Base-by-base conservation (phyloP, 2,797 vertebrate species). In the Acipenser ruthenus region DNA sequence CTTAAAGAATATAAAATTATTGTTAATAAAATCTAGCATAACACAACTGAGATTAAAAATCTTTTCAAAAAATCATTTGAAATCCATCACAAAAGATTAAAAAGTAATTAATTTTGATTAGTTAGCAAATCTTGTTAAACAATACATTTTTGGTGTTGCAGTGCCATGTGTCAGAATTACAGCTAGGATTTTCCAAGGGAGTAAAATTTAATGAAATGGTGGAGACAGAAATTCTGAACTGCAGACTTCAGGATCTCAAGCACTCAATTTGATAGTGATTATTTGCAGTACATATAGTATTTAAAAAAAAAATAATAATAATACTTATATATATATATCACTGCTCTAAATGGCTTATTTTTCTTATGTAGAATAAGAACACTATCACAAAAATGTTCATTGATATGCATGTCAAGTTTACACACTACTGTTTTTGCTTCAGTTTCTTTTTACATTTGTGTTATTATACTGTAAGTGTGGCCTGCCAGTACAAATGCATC, bases 91-190 rank as follows among this genome's bases (percentile, higher is more conserved):
- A 71, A 73, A 67, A 70, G 72, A 71, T 75, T 79, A 64, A 67
- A 77, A 81, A 77, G 73, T 80, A 71, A 71, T 75, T 83, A 1
- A 18, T 18, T 83, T 82, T 79, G 78, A 76, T 76, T 83, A 80
- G 78, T 80, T 79, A 75, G 79, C 78, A 78, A 78, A 75, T 80
- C 74, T 67, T 81, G 81, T 82, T 77, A 81, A 71, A 75, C 76
- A 67, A 65, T 79, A 79, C 77, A 77, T 84, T 82, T 79, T 75
- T 83, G 59, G 63, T 18, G 78, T 84, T 79, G 74, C 74, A 76
- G 79, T 74, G 79, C 73, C 23, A 72, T 72, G 77, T 77, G 82
- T 82, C 77, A 75, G 67, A 68, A 75, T 68, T 71, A 69, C 76
- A 53, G 64, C 55, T 8, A 13, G 18, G 8, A 52, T 49, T 67